These are phyloP conservation scores for Odontamblyopus lacepedii DNA, from an alignment of 2,797 vertebrate genomes.

Conservation along the genomic window DNA sequence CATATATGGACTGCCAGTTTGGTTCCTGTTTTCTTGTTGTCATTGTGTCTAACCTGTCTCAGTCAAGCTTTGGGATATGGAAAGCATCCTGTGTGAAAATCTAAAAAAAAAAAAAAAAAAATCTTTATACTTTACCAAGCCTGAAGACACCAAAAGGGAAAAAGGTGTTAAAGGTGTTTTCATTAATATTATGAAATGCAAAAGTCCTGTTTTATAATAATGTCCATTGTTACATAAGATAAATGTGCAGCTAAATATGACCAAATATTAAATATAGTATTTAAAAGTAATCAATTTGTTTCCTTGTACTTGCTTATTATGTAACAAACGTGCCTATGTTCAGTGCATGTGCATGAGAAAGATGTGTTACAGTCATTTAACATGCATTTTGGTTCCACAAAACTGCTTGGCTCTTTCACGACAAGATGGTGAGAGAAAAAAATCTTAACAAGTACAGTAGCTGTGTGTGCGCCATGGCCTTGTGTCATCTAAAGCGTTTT, in stretches of 20 bases:
- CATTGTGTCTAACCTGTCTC: background rate
- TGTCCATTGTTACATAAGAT: too few species aligned
- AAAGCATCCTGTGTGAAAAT: background rate
- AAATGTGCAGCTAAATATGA: too few species aligned
- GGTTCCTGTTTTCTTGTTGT: too few species aligned
- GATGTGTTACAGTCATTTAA: slow-evolving; percentile 11
- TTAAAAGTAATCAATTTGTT: background rate
- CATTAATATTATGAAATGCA: background rate
- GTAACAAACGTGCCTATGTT: slow-evolving; percentile 8
- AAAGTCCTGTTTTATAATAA: too few species aligned
- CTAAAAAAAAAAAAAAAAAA: too few species aligned
- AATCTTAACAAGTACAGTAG: slow-evolving; percentile 48
- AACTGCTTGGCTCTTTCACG: slow-evolving; percentile 17
- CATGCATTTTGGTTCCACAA: slow-evolving; percentile 22
- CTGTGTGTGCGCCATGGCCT: slow-evolving; percentile 52
- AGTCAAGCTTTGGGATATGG: too few species aligned
- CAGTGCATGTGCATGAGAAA: slow-evolving; percentile 2
- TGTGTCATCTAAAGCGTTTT: slow-evolving; percentile 56
- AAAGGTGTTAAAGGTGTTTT: background rate
- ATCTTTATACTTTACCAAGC: too few species aligned
- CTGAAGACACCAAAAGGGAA: too few species aligned
- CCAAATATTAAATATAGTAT: too few species aligned
- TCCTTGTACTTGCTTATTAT: background rate
- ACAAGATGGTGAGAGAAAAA: slow-evolving; percentile 30
- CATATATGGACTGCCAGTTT: too few species aligned